Evolutionary conservation across 1,140 invertebrate species (phyloP).

Genomic region (Heliconius nattereri): DNA sequence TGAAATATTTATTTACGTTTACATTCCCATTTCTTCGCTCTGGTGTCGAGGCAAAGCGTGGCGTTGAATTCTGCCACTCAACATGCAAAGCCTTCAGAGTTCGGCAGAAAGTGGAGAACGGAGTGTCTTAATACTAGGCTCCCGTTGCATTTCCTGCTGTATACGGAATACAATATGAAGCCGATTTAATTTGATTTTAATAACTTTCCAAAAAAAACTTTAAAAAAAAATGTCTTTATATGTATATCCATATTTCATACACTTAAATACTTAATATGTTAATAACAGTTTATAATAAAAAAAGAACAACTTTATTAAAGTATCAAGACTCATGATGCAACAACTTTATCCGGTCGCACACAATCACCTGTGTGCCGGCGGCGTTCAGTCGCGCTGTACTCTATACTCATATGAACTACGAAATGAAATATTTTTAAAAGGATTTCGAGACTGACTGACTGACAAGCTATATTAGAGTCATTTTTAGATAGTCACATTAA

Average conservation of each 20-base stretch:
- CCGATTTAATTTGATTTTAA: too few relatives aligned
- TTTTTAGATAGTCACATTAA: not conserved
- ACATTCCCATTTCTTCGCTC: too few relatives aligned
- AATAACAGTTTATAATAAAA: not conserved
- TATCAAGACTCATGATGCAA: not conserved
- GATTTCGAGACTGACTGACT: not conserved
- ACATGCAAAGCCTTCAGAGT: too few relatives aligned
- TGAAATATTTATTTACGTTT: too few relatives aligned
- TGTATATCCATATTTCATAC: too few relatives aligned
- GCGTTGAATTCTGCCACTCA: too few relatives aligned
- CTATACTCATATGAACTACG: not conserved
- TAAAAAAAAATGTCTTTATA: too few relatives aligned
- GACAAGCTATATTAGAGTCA: not conserved
- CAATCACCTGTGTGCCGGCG: slow-evolving; percentile 5
- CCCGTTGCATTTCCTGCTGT: too few relatives aligned
- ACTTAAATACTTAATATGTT: not conserved
- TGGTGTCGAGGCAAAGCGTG: too few relatives aligned
- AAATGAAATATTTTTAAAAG: not conserved
- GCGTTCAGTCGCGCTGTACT: slow-evolving; percentile 48
- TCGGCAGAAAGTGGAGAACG: too few relatives aligned
- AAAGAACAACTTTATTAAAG: not conserved
- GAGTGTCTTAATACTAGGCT: too few relatives aligned
- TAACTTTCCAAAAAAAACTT: not conserved
- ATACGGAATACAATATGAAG: too few relatives aligned
- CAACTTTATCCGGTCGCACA: slow-evolving; percentile 10